Percentiles rank a stretch among this genome's conserved stretches.
Conservation (phyloP, 2,113 vertebrate genomes). For the Centropus bengalensis region DNA sequence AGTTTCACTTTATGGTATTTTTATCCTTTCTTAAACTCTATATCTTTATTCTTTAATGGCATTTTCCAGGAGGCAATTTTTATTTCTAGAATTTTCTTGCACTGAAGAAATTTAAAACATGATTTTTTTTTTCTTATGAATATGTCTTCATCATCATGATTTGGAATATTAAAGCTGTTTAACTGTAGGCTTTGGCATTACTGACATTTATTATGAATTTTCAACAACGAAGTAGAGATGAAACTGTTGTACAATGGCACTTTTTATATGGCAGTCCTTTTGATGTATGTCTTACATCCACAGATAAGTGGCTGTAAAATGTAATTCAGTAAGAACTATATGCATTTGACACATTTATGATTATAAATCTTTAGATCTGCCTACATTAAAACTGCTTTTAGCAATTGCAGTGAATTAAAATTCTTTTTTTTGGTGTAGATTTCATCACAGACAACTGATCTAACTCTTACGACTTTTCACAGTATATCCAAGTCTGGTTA, state of each 20-base stretch:
- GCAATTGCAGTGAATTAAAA: background rate
- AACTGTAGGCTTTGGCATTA: background rate
- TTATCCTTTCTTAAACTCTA: background rate
- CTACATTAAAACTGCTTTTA: background rate
- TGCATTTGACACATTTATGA: background rate
- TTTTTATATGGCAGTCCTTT: background rate
- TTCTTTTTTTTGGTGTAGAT: background rate
- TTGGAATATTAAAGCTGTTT: background rate
- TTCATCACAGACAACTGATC: background rate
- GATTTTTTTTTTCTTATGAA: fast-evolving
- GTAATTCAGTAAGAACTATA: background rate
- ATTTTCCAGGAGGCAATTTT: background rate
- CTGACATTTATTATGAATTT: background rate
- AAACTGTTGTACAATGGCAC: background rate
- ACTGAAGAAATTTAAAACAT: background rate
- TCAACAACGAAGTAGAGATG: background rate
- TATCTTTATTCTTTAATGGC: background rate
- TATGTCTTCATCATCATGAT: background rate
- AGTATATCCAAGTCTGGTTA: background rate
- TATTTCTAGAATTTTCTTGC: background rate
- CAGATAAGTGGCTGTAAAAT: background rate
- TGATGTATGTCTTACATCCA: background rate
- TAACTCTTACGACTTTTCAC: background rate
- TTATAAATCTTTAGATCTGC: background rate
- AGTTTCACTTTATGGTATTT: background rate